phyloP scores from a whole-genome alignment of 2,797 vertebrate species.

The Oceanodroma leucorhoa region DNA sequence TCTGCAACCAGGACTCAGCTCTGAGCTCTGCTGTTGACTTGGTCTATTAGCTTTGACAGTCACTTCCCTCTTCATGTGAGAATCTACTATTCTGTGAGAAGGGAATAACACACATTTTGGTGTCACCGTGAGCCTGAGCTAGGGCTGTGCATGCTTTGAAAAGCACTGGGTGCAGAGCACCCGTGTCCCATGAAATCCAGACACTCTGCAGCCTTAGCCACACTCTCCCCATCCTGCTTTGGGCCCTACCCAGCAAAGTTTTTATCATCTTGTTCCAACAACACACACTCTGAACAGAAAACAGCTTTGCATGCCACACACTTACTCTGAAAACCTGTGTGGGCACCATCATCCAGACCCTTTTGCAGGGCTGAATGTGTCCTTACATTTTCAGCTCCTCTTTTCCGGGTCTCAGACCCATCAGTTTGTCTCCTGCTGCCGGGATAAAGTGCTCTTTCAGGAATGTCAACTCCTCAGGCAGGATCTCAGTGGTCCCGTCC shows the following conservation, averaged over 20 bases:
- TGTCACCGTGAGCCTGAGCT: not conserved
- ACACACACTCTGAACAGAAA: not conserved
- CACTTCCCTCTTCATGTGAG: not conserved
- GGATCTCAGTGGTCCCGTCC: not conserved
- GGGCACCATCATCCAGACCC: not conserved
- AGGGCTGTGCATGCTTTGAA: not conserved
- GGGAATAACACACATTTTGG: not conserved
- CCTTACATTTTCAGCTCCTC: not conserved
- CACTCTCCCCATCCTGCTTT: not conserved
- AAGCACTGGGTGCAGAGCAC: not conserved
- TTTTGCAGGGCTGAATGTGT: not conserved
- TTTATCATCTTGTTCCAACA: not conserved
- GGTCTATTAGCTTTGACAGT: not conserved
- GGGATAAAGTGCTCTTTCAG: constrained; percentile 6
- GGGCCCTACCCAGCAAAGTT: not conserved
- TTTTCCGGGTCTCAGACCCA: not conserved
- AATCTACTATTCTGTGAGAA: not conserved
- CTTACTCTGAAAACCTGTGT: not conserved
- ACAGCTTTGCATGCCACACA: not conserved
- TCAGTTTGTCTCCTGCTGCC: not conserved
- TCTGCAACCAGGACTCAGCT: not conserved
- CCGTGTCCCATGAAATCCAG: not conserved
- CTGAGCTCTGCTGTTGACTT: not conserved
- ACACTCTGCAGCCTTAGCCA: not conserved
- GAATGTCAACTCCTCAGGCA: not conserved